These are phyloP conservation scores for Catostylus mosaicus DNA, from an alignment of 30 jellyfish, hydroid and myxozoan genomes.

Conservation along the genomic window DNA sequence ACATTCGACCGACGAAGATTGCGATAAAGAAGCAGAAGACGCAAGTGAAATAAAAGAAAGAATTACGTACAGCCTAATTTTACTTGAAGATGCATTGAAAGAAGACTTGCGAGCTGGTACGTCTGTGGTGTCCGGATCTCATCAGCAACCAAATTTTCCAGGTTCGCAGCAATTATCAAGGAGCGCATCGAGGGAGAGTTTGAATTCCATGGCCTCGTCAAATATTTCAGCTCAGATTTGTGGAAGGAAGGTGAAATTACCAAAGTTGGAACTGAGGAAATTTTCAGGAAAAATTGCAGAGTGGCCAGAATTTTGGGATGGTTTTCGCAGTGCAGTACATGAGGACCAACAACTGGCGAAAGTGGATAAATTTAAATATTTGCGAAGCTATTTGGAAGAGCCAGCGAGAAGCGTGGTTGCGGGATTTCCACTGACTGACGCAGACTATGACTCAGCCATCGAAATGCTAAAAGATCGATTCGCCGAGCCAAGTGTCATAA, in stretches of 20 bases:
- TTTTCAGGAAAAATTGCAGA: constrained; percentile 32
- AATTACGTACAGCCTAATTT: constrained; percentile 11
- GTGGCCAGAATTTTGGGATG: constrained; percentile 48
- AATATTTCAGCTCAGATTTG: neutral
- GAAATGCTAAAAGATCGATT: neutral
- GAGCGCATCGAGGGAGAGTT: constrained; percentile 28
- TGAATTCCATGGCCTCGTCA: constrained; percentile 21
- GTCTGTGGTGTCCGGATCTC: neutral
- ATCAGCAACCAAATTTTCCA: neutral
- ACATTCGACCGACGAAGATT: constrained; percentile 5
- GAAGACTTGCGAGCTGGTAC: constrained; percentile 14
- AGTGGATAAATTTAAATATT: constrained; percentile 24
- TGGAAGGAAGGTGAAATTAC: constrained; percentile 19
- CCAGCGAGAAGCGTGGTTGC: constrained; percentile 33
- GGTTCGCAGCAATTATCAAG: constrained; percentile 16
- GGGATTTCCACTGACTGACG: constrained; percentile 13
- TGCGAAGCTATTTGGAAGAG: constrained; percentile 11
- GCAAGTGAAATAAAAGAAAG: constrained; percentile 38
- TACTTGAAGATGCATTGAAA: constrained; percentile 27
- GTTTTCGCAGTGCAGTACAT: constrained; percentile 24
- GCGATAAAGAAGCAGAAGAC: constrained; percentile 34
- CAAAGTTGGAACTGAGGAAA: constrained; percentile 24
- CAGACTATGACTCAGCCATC: constrained; percentile 1
- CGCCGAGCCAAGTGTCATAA: constrained; percentile 14
- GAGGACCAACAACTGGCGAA: constrained; percentile 19